phyloP scores from a whole-genome alignment of 2,888 invertebrate genomes.

The Drosophila flavopinicola region DNA sequence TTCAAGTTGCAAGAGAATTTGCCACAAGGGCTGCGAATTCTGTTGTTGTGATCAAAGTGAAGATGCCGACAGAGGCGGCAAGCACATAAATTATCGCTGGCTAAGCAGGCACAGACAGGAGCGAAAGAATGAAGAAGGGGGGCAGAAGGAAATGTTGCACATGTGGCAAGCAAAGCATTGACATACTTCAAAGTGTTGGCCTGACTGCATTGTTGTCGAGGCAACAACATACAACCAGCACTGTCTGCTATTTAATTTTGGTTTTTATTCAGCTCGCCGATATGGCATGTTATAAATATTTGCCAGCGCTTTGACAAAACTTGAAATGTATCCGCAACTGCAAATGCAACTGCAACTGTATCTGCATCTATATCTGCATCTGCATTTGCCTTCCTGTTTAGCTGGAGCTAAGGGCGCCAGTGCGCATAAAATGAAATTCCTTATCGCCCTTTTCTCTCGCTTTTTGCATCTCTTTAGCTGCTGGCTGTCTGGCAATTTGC shows the following conservation, averaged over 20 bases:
- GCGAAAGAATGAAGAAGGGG: too few species aligned
- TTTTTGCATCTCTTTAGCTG: conserved; percentile 13
- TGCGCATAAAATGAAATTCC: conserved; percentile 60
- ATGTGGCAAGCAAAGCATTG: conserved; percentile 74
- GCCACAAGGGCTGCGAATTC: conserved; percentile 14
- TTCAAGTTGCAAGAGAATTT: conserved; percentile 53
- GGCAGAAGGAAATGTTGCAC: conserved; percentile 61
- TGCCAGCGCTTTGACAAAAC: conserved; percentile 41
- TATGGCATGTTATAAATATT: conserved; percentile 57
- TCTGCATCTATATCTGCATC: conserved; percentile 12
- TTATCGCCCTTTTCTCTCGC: conserved; percentile 33
- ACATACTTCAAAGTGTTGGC: conserved; percentile 73
- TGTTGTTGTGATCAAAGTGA: conserved; percentile 58
- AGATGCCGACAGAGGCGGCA: conserved; percentile 55
- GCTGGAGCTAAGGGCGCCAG: conserved; percentile 46
- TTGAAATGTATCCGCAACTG: conserved; percentile 17
- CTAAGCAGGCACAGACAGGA: conserved; percentile 73
- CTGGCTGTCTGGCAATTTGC: conserved; percentile 39
- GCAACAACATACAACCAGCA: background rate
- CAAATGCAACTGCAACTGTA: conserved; percentile 1
- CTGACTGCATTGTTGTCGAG: conserved; percentile 42
- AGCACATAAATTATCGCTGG: conserved; percentile 75
- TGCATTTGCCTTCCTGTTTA: conserved; percentile 25
- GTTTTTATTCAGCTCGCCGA: conserved; percentile 28
- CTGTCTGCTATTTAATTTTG: conserved; percentile 42